Conservation (phyloP, 2,888 invertebrate species). For the Thyatira batis region DNA sequence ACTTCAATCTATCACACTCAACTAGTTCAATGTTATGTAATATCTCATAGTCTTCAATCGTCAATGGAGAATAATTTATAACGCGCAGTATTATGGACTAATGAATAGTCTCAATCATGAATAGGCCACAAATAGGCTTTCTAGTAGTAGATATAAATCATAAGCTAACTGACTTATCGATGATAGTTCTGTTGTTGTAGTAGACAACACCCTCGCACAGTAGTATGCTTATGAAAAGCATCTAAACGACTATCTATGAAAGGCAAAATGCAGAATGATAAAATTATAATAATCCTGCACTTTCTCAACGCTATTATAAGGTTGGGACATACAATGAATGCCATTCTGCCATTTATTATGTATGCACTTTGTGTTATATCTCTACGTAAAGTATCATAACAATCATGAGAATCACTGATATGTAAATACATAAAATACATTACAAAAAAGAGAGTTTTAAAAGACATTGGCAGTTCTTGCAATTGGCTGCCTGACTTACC, state of each 20-base stretch:
- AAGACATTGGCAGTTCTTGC: too few species aligned
- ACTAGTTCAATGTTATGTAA: not conserved
- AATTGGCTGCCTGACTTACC: too few species aligned
- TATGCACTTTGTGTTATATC: too few species aligned
- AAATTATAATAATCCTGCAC: not conserved
- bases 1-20: not conserved
- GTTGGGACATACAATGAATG: not conserved
- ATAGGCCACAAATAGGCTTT: too few species aligned
- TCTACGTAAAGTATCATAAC: too few species aligned
- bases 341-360: not conserved
- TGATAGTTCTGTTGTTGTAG: not conserved
- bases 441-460: too few species aligned
- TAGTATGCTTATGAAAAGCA: not conserved
- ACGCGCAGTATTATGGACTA: too few species aligned
- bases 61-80: too few species aligned
- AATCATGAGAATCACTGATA: too few species aligned
- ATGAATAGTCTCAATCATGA: too few species aligned
- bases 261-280: not conserved
- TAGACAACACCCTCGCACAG: not conserved
- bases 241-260: not conserved
- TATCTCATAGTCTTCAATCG: not conserved
- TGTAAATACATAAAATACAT: too few species aligned
- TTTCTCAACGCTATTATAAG: constrained; percentile 1
- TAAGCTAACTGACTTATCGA: not conserved
- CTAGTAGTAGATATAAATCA: not conserved